Evolutionary conservation across 2,113 vertebrate genomes (phyloP).

Genomic region (Eublepharis macularius): DNA sequence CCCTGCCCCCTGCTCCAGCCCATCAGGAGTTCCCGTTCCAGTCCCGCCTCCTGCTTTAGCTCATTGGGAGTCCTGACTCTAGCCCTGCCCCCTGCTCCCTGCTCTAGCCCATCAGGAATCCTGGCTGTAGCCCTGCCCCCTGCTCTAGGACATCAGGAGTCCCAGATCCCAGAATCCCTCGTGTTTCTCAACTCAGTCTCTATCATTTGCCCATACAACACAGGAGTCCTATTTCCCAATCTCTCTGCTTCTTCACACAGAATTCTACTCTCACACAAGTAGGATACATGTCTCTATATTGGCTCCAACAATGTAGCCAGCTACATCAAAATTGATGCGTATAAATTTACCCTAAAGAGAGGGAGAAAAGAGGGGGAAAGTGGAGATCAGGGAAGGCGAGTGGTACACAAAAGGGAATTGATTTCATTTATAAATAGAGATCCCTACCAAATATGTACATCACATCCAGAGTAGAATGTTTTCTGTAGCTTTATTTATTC

Average conservation of each 20-base stretch:
- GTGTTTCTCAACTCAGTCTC: not conserved
- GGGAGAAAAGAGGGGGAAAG: too few species aligned
- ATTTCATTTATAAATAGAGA: not conserved
- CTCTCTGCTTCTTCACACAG: accelerated
- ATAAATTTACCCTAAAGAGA: slow-evolving; percentile 88
- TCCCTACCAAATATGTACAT: not conserved
- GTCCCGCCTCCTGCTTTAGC: not conserved
- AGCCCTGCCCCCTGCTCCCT: not conserved
- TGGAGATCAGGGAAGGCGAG: not conserved
- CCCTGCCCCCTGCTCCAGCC: not conserved
- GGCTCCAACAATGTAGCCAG: slow-evolving; percentile 93
- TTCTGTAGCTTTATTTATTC: not conserved
- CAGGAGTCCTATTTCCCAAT: not conserved
- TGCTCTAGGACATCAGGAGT: too few species aligned
- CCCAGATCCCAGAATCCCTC: too few species aligned
- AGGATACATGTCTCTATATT: slow-evolving; percentile 96
- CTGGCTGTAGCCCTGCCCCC: too few species aligned
- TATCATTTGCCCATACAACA: not conserved
- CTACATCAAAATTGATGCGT: slow-evolving; percentile 90
- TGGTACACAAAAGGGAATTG: not conserved
- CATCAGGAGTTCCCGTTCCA: not conserved
- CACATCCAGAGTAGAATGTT: too few species aligned
- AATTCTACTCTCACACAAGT: not conserved
- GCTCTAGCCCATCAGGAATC: not conserved
- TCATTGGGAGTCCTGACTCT: not conserved